Base-by-base conservation (phyloP, 2,888 invertebrate species). In the Drosophila anomelani region DNA sequence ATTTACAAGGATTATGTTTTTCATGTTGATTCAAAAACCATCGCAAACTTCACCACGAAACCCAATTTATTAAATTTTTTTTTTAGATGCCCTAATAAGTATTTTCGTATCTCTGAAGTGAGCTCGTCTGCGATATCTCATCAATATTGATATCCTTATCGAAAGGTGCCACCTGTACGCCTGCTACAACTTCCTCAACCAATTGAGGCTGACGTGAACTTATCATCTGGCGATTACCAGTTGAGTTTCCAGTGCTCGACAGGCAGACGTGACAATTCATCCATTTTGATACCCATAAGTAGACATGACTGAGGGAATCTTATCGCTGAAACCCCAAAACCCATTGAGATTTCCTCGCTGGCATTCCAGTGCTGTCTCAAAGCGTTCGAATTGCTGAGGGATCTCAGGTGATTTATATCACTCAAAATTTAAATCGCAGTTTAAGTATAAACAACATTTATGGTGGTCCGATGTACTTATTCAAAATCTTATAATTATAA, bases 221-320 rank as follows among this genome's bases (percentile, higher is more conserved):
- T 66, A 66, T 66, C 64, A 66, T 63, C 64, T 36, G 43, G 51
- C 64, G 70, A 69, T 43, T 68, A 68, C 57, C 67, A 41, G 57
- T 49, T 57, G 47, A 68, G 70, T 68, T 69, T 29, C 47, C 41
- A 49, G 57, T 32, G 39, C 47, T 57, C 20, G 70, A 68, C 67
- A 68, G 70, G 8, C 57, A 57, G 67, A 68, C 67, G 67, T 68
- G 67, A 49, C 67, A 68, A 69, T 68, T 57, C 69, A 69, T 68
- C 69, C 57, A 68, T 69, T 68, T 41, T 36, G 36, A 68, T 47
- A 34, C 67, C 70, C 49, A 41, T 57, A 56, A 69, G 67, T 69
- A 56, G 67, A 68, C 67, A 47, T 49, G 69, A 68, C 69, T 49
- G 47, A 9, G n/a, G 26, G 20, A 68, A 68, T 68, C 67, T 68